Conservation (phyloP, 2,797 vertebrate genomes). For the Diplodus puntazzo region DNA sequence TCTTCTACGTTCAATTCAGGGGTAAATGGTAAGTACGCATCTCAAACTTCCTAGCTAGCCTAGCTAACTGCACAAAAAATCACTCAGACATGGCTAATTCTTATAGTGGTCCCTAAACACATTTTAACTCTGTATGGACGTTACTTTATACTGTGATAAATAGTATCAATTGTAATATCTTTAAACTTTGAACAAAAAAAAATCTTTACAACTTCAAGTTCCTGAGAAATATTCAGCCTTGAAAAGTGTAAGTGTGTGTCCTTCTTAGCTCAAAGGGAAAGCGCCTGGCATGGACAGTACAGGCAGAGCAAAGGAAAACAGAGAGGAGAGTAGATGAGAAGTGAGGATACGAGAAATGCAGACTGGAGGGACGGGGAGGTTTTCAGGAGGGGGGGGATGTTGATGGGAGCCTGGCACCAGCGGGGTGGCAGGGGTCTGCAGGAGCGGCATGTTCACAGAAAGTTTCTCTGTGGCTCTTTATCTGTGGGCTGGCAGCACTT, state of each 20-base stretch:
- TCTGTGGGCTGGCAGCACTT: conserved; percentile 84
- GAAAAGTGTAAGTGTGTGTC: background rate
- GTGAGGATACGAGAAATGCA: conserved; percentile 11
- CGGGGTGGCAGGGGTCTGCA: conserved; percentile 54
- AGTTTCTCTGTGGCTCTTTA: conserved; percentile 79
- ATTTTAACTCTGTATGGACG: too few relatives aligned
- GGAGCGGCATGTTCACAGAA: conserved; percentile 79
- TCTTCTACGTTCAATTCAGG: too few relatives aligned
- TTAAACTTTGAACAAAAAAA: too few relatives aligned
- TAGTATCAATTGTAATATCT: too few relatives aligned
- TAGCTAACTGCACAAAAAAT: too few relatives aligned
- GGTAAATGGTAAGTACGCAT: too few relatives aligned
- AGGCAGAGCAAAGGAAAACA: conserved; percentile 2
- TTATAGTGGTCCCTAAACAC: too few relatives aligned
- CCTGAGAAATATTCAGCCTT: background rate
- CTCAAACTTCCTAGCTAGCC: too few relatives aligned
- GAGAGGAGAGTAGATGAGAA: background rate
- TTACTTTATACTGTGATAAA: too few relatives aligned
- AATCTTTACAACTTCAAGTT: too few relatives aligned
- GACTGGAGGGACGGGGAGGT: conserved; percentile 20
- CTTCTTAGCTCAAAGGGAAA: background rate
- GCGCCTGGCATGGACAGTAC: background rate
- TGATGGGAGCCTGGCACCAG: conserved; percentile 72
- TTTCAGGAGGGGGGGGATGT: conserved; percentile 24
- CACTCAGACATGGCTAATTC: too few relatives aligned